Conservation (phyloP, 1,140 invertebrate species). For the Palaemon carinicauda region DNA sequence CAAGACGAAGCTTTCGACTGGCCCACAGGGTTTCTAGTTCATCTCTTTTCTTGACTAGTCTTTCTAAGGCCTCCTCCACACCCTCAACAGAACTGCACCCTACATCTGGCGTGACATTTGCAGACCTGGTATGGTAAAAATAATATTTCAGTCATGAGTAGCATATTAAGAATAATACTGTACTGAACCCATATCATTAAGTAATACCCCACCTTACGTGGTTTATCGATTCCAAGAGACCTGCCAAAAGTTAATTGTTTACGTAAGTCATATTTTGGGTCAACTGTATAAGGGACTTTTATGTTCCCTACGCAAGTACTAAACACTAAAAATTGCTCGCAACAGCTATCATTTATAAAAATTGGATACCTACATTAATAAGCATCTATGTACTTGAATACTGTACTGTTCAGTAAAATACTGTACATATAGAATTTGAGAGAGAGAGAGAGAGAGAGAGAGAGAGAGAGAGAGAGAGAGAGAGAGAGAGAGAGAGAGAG, state of each 20-base stretch:
- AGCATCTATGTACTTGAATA: no score
- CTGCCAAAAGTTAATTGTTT: neutral
- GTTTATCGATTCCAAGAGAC: no score
- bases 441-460: no score
- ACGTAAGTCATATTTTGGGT: neutral
- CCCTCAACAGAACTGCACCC: constrained; percentile 73
- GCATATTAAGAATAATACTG: neutral
- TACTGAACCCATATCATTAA: neutral
- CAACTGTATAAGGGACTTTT: neutral
- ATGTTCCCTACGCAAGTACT: no score
- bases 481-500: no score
- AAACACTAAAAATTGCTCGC: no score
- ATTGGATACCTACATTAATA: no score
- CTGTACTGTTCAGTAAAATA: no score
- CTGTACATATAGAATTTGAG: no score
- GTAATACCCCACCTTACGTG: no score
- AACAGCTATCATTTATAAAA: no score
- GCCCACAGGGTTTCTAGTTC: constrained; percentile 94
- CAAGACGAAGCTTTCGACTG: constrained; percentile 84
- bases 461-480: no score
- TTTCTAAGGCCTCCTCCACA: constrained; percentile 87
- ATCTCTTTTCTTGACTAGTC: constrained; percentile 83
- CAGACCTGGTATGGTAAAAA: constrained; percentile 23
- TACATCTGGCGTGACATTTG: constrained; percentile 39
- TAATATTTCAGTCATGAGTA: neutral